These are phyloP conservation scores for Hephaestus fuliginosus DNA, from an alignment of 2,797 vertebrate genomes.

Conservation along the genomic window DNA sequence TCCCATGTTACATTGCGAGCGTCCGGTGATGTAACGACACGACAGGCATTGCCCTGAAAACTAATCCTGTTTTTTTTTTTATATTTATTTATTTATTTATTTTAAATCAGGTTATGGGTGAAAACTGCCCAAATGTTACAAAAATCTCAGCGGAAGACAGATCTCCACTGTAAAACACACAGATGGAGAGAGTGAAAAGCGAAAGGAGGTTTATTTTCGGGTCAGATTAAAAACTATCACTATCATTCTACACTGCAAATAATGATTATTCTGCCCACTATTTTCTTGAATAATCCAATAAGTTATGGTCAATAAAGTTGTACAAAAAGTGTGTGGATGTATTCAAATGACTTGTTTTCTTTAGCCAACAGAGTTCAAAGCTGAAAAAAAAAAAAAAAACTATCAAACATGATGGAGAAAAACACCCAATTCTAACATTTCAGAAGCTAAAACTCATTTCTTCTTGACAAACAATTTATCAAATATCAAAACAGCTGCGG, in stretches of 20 bases:
- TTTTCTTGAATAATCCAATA: background rate
- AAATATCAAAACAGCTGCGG: background rate
- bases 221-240: slow-evolving; percentile 2
- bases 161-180: background rate
- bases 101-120: slow-evolving; percentile 33
- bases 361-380: background rate
- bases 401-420: background rate
- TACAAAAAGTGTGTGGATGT: background rate
- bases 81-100: too few relatives aligned
- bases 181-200: background rate
- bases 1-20: slow-evolving; percentile 23
- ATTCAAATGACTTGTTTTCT: background rate
- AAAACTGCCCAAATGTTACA: slow-evolving; percentile 20
- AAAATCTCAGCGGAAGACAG: background rate
- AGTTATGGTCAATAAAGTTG: background rate
- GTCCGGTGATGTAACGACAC: slow-evolving; percentile 15
- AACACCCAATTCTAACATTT: background rate
- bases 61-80: slow-evolving; percentile 55
- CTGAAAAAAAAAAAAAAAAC: background rate
- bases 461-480: background rate
- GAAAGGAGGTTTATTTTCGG: background rate
- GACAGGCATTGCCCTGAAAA: slow-evolving; percentile 35
- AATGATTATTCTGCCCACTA: background rate
- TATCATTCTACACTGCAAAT: background rate
- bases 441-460: background rate